phyloP scores from a whole-genome alignment of 2,888 invertebrate genomes.

The Erebia aethiops region DNA sequence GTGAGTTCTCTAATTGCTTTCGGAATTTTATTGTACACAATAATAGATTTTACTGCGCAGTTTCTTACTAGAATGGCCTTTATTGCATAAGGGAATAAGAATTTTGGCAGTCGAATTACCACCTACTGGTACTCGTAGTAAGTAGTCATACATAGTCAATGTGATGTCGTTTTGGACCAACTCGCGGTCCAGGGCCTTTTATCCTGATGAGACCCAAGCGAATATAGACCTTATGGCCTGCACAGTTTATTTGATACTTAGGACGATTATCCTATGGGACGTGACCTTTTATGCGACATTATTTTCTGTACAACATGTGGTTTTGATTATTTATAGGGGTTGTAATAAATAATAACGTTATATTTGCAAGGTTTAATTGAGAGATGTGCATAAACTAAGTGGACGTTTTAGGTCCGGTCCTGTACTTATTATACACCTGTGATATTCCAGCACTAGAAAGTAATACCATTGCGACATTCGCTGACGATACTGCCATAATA shows the following conservation, averaged over 20 bases:
- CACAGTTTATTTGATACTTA: constrained; percentile 28
- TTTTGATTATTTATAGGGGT: neutral
- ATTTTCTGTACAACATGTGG: neutral
- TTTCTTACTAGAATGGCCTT: no score
- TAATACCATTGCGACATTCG: no score
- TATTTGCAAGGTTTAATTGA: no score
- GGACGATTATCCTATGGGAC: constrained; percentile 18
- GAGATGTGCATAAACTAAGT: no score
- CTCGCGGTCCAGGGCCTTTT: constrained; percentile 57
- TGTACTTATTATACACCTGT: no score
- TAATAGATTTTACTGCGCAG: no score
- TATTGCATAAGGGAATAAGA: constrained; percentile 25
- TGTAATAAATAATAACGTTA: no score
- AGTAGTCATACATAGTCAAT: constrained; percentile 69
- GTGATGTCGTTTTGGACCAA: constrained; percentile 48
- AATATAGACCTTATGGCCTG: constrained; percentile 45
- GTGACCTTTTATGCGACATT: neutral
- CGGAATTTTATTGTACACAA: no score
- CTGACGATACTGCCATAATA: no score
- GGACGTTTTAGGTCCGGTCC: no score
- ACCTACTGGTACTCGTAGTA: constrained; percentile 22
- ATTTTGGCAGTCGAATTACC: neutral
- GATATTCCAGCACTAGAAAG: no score
- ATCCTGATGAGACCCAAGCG: constrained; percentile 57
- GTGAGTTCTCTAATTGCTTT: no score